Evolutionary conservation across 2,113 vertebrate genomes (phyloP).

Genomic region (Leucoraja erinaceus): DNA sequence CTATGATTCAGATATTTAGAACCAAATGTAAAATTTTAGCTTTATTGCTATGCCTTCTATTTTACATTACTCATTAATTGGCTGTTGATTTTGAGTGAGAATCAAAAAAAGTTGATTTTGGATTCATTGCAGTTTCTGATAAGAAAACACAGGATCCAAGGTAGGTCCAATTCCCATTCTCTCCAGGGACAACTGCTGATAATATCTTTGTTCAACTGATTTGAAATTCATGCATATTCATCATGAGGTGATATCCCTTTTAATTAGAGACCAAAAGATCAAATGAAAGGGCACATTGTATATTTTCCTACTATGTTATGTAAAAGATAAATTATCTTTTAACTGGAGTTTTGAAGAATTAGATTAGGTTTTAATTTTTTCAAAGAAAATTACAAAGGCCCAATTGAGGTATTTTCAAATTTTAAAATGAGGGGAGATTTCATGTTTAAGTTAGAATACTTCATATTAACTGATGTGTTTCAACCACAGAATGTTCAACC

Average conservation of each 20-base stretch:
- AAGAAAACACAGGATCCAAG: no score
- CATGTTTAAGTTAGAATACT: not conserved
- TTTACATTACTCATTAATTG: not conserved
- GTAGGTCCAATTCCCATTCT: no score
- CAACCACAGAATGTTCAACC: not conserved
- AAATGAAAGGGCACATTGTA: not conserved
- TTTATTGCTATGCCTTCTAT: not conserved
- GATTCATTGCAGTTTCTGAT: no score
- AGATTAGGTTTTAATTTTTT: not conserved
- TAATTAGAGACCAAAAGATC: not conserved
- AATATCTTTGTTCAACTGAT: not conserved
- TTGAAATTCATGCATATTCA: not conserved
- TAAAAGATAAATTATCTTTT: not conserved
- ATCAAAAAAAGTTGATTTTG: no score
- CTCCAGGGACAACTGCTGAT: no score
- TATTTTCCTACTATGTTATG: not conserved
- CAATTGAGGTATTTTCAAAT: not conserved
- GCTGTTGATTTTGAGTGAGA: no score
- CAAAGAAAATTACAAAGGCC: not conserved
- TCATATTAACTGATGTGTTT: not conserved
- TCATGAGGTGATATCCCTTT: not conserved
- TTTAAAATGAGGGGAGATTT: not conserved
- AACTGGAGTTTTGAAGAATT: not conserved
- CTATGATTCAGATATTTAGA: not conserved
- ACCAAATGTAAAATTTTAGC: not conserved